phyloP scores from a whole-genome alignment of 2,113 vertebrate genomes.

The Ceyx margarethae region DNA sequence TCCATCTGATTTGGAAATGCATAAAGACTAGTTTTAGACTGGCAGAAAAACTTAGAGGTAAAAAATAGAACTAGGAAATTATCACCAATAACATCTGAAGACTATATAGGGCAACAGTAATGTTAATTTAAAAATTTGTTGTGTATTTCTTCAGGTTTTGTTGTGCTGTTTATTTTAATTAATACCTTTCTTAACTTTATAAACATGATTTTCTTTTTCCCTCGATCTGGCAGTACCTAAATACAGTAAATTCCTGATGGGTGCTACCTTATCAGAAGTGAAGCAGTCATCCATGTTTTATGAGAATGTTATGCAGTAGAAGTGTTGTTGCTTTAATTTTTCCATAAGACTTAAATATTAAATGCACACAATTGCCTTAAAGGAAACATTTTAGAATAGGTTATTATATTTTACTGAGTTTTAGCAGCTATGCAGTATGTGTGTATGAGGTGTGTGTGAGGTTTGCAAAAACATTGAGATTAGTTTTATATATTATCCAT shows the following conservation, averaged over 20 bases:
- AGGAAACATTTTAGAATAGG: not conserved
- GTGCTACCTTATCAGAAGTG: not conserved
- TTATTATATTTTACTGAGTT: conserved; percentile 2
- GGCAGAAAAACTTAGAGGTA: not conserved
- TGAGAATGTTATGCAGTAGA: not conserved
- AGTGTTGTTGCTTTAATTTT: conserved; percentile 26
- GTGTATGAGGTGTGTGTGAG: not conserved
- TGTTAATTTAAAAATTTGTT: too few species aligned
- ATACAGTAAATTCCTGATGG: not conserved
- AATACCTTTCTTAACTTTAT: too few species aligned
- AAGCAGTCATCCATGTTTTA: conserved; percentile 13
- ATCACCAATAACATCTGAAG: not conserved
- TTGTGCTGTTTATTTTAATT: too few species aligned
- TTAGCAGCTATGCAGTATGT: not conserved
- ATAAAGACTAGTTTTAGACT: not conserved
- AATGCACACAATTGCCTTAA: conserved; percentile 6
- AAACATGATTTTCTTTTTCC: too few species aligned
- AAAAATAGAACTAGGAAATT: not conserved
- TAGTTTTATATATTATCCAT: not conserved
- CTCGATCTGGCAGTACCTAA: not conserved
- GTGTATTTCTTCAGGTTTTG: too few species aligned
- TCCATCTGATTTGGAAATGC: not conserved
- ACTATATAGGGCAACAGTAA: not conserved
- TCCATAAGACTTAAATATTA: conserved; percentile 32
- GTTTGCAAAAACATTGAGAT: not conserved